Evolutionary conservation across 2,113 vertebrate species (phyloP), one percentile per base, ranked within the genome.

Genomic region (Oncorhynchus nerka): DNA sequence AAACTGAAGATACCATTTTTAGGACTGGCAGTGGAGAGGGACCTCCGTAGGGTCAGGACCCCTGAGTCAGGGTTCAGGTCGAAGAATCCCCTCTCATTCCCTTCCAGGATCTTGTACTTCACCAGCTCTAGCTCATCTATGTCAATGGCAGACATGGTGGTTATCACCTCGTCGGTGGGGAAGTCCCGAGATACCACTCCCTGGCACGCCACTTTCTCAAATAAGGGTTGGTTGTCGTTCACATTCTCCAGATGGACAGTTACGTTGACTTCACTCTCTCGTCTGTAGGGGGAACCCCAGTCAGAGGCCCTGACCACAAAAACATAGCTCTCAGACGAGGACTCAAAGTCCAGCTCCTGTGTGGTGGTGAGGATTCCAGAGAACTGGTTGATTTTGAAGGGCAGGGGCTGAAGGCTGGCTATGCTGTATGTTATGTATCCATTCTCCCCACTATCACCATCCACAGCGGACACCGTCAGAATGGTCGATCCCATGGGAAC

Each of bases 371-470:
- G 93, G 30, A 95, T 77, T 62, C 98, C 98, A 28, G 96, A 97
- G 90, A 99, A 99, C 85, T 99, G 98, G 84, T 99, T 98, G 81
- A 99, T 95, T 76, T 92, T 89, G 86, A 99, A 99, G 0, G 97
- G 97, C 3, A 99, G 78, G 0, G 93, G 79, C 84, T 94, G 94
- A 66, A 97, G 84, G 81, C 94, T 97, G 72, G 96, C 95, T 74
- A 99, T 95, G 82, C 96, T 99, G 28, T 98, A 99, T 0, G 97
- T 99, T 74, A 99, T 98, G 68, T 99, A 99, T 32, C 98, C 96
- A 8, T 99, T 99, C 89, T 99, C 98, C 55, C 97, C 97, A 75
- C 90, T 92, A 72, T 99, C 98, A 64, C 91, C 92, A 81, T 99
- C 98, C 16, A 87, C 90, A 39, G 98, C 98, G 1, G 94, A 96